Percentiles rank a stretch among this genome's conserved stretches.
Evolutionary conservation across 1,140 invertebrate genomes (phyloP).

Genomic region (Lepidurus arcticus): DNA sequence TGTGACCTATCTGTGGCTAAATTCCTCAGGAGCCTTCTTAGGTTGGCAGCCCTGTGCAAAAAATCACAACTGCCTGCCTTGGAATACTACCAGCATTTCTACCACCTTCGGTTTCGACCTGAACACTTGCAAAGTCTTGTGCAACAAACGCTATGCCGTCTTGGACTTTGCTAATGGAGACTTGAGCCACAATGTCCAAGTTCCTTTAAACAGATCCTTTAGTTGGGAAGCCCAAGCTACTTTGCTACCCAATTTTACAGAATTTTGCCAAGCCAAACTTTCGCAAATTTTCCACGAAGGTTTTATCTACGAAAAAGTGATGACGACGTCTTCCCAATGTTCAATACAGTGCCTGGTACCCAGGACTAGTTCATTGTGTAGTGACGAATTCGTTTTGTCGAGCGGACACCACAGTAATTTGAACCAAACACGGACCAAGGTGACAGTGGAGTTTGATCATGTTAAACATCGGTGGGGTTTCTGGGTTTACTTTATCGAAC

Average conservation of each 20-base stretch:
- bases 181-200: slow-evolving; percentile 1
- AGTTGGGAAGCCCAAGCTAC: neutral
- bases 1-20: neutral
- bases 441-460: slow-evolving; percentile 51
- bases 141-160: neutral
- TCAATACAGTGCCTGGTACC: neutral
- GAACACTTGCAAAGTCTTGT: neutral
- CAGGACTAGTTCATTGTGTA: neutral
- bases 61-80: neutral
- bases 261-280: slow-evolving; percentile 38
- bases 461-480: slow-evolving; percentile 65
- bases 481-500: slow-evolving; percentile 69
- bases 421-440: slow-evolving; percentile 43
- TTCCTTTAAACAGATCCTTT: neutral
- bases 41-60: slow-evolving; percentile 6
- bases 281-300: slow-evolving; percentile 58
- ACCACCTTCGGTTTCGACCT: neutral
- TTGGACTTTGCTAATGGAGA: neutral
- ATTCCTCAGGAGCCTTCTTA: neutral
- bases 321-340: slow-evolving; percentile 11
- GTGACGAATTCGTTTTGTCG: neutral
- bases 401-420: neutral
- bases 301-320: neutral
- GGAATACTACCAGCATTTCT: slow-evolving; percentile 14
- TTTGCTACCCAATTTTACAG: neutral